Evolutionary conservation across 2,888 invertebrate species (phyloP).

Genomic region (Rhamphomyia laevipes): DNA sequence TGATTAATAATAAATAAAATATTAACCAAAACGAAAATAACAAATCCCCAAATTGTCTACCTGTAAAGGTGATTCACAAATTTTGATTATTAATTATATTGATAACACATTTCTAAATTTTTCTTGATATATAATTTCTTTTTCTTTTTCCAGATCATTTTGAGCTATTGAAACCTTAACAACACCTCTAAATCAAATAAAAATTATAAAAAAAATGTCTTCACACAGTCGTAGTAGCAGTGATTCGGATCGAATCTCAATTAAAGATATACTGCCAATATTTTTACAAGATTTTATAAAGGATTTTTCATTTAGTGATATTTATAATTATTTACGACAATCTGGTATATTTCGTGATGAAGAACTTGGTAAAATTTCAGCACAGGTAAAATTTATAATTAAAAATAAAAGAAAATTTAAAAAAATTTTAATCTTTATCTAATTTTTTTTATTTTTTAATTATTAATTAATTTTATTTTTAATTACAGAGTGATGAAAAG

Average conservation of each 20-base stretch:
- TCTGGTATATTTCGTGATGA: conserved; percentile 13
- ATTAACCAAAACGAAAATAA: no score
- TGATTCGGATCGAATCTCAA: conserved; percentile 19
- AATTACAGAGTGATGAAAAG: conserved; percentile 15
- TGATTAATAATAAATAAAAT: no score
- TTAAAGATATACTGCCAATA: conserved; percentile 19
- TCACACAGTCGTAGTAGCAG: conserved; percentile 21
- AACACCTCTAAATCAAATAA: no score
- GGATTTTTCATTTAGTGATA: conserved; percentile 21
- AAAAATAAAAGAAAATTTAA: neutral
- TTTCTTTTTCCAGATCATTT: no score
- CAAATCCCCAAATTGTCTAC: no score
- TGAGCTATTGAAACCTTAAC: no score
- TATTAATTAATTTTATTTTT: neutral
- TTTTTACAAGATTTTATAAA: conserved; percentile 17
- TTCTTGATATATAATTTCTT: no score
- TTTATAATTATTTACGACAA: conserved; percentile 13
- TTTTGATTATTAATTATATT: no score
- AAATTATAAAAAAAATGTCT: no score
- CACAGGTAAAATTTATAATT: conserved; percentile 10
- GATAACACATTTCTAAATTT: no score
- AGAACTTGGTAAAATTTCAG: conserved; percentile 10
- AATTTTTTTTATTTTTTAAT: neutral
- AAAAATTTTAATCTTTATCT: conserved; percentile 13
- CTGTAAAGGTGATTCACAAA: no score